These are phyloP conservation scores for Diceros bicornis DNA, from an alignment of 2,797 vertebrate genomes.

Conservation along the genomic window DNA sequence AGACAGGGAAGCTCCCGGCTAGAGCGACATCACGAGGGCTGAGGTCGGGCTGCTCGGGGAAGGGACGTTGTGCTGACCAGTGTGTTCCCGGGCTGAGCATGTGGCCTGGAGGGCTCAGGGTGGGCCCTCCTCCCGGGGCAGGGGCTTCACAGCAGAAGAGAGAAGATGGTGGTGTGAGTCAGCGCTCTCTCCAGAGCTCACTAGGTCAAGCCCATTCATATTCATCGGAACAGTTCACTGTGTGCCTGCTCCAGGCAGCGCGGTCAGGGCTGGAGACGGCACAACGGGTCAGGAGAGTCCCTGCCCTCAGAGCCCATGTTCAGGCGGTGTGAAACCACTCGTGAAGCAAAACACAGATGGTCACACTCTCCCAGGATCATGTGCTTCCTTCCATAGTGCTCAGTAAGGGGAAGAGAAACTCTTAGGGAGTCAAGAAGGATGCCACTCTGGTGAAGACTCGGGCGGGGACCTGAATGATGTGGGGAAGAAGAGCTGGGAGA, in stretches of 20 bases:
- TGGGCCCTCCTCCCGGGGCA: background rate
- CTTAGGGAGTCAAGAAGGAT: background rate
- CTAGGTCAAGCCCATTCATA: background rate
- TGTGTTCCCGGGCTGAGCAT: background rate
- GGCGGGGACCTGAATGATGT: background rate
- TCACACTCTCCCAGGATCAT: rapidly evolving
- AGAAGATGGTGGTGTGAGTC: background rate
- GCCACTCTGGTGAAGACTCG: background rate
- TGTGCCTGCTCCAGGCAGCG: background rate
- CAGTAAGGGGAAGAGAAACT: background rate
- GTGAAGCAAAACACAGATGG: background rate
- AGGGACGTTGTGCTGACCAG: background rate
- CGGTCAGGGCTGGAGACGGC: background rate
- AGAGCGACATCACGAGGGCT: no score
- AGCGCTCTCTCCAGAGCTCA: background rate
- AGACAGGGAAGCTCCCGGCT: background rate
- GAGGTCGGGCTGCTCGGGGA: background rate
- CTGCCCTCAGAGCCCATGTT: rapidly evolving
- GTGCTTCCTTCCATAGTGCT: background rate
- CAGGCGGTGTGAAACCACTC: background rate
- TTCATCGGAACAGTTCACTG: background rate
- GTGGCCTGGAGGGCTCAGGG: rapidly evolving
- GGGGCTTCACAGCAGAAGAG: background rate
- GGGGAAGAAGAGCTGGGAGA: background rate
- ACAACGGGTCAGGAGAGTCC: background rate